These are phyloP conservation scores for Bombus soroeensis DNA, from an alignment of 1,140 invertebrate genomes.

Conservation along the genomic window DNA sequence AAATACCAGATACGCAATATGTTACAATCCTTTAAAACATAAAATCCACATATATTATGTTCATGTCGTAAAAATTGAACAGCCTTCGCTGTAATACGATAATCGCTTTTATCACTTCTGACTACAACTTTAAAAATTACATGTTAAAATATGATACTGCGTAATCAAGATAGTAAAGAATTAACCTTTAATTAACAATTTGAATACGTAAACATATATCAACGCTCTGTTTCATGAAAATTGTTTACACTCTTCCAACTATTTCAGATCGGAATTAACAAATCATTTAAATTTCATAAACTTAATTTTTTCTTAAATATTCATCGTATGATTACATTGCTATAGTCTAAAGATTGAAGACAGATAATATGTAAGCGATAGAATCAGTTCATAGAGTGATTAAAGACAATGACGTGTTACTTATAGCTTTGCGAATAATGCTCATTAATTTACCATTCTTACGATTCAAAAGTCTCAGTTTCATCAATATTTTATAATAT, in stretches of 20 bases:
- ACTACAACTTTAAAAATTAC: neutral
- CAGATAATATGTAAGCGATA: too few relatives aligned
- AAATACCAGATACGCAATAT: constrained; percentile 36
- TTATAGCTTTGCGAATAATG: neutral
- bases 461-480: neutral
- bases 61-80: neutral
- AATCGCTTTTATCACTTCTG: neutral
- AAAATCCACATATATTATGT: constrained; percentile 26
- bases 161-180: neutral
- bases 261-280: neutral
- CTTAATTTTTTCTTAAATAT: neutral
- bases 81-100: neutral
- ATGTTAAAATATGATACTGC: neutral
- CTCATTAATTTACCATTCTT: neutral
- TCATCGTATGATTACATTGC: neutral
- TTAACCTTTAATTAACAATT: neutral
- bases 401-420: neutral
- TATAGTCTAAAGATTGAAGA: neutral
- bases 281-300: neutral
- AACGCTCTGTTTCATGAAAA: too few relatives aligned
- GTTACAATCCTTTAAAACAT: constrained; percentile 19
- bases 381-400: neutral
- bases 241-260: neutral
- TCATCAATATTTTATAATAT: neutral
- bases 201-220: too few relatives aligned